Evolutionary conservation across 1,140 invertebrate species (phyloP).

Genomic region (Branchinecta lindahli): DNA sequence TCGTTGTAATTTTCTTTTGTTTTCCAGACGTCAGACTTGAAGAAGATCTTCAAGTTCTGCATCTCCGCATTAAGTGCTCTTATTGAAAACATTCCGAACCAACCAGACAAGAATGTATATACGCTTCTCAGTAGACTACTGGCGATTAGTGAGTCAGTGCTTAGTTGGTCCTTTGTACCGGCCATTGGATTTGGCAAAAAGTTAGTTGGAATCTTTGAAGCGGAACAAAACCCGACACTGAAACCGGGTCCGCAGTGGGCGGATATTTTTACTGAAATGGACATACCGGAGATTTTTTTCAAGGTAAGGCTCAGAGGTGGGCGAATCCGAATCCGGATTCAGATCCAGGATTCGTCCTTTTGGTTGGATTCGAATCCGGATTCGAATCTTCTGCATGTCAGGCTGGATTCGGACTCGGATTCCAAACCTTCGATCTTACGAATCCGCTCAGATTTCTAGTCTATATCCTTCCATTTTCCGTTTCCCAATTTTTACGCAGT

Average conservation of each 20-base stretch:
- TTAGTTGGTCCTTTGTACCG: conserved; percentile 56
- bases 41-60: conserved; percentile 57
- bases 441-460: too few relatives aligned
- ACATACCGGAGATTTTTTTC: conserved; percentile 58
- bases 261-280: conserved; percentile 54
- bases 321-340: neutral
- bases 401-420: too few relatives aligned
- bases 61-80: conserved; percentile 41
- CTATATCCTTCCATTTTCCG: too few relatives aligned
- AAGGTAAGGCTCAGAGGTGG: conserved; percentile 41
- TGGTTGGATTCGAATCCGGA: too few relatives aligned
- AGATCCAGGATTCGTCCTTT: too few relatives aligned
- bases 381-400: too few relatives aligned
- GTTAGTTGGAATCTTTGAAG: conserved; percentile 51
- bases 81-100: conserved; percentile 36
- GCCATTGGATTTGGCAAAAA: conserved; percentile 46
- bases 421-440: too few relatives aligned
- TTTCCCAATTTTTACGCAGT: too few relatives aligned
- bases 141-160: conserved; percentile 50
- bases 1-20: conserved; percentile 20
- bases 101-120: conserved; percentile 30
- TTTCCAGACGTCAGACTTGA: conserved; percentile 46
- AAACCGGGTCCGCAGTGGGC: conserved; percentile 47
- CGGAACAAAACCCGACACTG: conserved; percentile 46
- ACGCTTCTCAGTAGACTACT: conserved; percentile 45